A percentile compares a stretch with the other conserved stretches of the same genome.
phyloP scores from a whole-genome alignment of 2,113 vertebrate species.

The Sprattus sprattus region DNA sequence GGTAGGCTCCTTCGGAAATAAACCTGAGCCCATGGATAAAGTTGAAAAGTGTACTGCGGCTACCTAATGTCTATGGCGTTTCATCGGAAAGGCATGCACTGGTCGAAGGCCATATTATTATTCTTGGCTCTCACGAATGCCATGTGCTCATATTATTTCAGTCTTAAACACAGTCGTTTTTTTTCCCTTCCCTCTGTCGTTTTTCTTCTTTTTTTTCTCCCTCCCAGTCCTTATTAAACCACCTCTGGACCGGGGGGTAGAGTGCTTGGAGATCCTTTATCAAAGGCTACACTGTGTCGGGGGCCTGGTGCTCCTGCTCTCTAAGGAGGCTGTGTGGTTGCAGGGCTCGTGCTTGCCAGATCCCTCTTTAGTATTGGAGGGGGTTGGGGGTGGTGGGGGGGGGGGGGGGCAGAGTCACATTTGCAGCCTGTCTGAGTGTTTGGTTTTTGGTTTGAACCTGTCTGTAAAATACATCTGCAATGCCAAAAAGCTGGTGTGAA shows the following conservation, averaged over 20 bases:
- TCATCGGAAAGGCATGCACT: constrained; percentile 71
- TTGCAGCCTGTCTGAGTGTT: neutral
- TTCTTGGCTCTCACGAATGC: constrained; percentile 71
- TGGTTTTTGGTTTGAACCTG: constrained; percentile 10
- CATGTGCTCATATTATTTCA: constrained; percentile 67
- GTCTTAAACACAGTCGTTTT: constrained; percentile 52
- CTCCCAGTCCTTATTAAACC: neutral
- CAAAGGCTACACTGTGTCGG: constrained; percentile 10
- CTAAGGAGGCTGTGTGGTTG: neutral
- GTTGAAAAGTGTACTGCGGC: constrained; percentile 59
- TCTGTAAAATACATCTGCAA: constrained; percentile 14
- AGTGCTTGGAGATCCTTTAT: constrained; percentile 10
- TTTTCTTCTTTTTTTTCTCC: neutral
- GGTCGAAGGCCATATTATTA: constrained; percentile 70
- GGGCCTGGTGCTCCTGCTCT: neutral
- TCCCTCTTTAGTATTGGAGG: neutral
- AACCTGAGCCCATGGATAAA: constrained; percentile 38
- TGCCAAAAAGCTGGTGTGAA: neutral
- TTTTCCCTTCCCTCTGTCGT: constrained; percentile 45
- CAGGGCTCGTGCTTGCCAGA: neutral
- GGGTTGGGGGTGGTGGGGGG: neutral
- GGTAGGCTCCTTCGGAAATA: neutral
- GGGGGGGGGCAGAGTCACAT: neutral
- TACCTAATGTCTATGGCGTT: constrained; percentile 67
- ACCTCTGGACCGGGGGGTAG: neutral